Evolutionary conservation across 2,113 vertebrate genomes (phyloP).

Genomic region (Shinisaurus crocodilurus): DNA sequence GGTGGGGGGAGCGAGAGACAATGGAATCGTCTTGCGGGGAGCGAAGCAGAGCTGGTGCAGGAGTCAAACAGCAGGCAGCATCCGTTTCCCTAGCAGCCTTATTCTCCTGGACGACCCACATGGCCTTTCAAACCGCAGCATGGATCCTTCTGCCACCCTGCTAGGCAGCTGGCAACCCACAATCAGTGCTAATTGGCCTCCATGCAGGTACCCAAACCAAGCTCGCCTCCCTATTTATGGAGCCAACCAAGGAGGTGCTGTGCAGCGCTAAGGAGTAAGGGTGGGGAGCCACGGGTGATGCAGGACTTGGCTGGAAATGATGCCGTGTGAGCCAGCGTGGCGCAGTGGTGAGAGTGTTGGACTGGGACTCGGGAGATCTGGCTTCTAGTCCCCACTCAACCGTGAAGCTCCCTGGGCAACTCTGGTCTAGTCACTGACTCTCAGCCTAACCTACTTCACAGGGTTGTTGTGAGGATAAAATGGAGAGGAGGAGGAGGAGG

Average conservation of each 20-base stretch:
- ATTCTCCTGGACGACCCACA: neutral
- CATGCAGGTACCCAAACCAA: slow-evolving; percentile 5
- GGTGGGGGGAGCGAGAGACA: neutral
- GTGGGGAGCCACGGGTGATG: neutral
- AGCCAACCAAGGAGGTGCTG: neutral
- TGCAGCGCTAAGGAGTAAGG: neutral
- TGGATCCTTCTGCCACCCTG: slow-evolving; percentile 9
- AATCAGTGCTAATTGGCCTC: slow-evolving; percentile 36
- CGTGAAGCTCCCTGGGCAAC: too few species aligned
- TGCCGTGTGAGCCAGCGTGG: too few species aligned
- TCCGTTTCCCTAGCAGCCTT: slow-evolving; percentile 11
- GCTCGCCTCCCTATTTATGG: slow-evolving; percentile 11
- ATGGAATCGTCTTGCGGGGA: neutral
- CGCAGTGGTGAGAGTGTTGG: too few species aligned
- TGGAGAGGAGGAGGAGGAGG: too few species aligned
- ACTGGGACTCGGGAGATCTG: too few species aligned
- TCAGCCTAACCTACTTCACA: too few species aligned
- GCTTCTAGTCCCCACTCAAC: too few species aligned
- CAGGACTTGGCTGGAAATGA: neutral
- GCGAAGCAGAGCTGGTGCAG: neutral
- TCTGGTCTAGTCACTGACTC: too few species aligned
- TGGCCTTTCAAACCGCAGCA: slow-evolving; percentile 25
- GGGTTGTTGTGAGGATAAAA: too few species aligned
- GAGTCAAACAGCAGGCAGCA: neutral
- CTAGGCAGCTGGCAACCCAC: slow-evolving; percentile 21